Evolutionary conservation across 2,888 invertebrate genomes (phyloP).

Genomic region (Metacarcinus magister): DNA sequence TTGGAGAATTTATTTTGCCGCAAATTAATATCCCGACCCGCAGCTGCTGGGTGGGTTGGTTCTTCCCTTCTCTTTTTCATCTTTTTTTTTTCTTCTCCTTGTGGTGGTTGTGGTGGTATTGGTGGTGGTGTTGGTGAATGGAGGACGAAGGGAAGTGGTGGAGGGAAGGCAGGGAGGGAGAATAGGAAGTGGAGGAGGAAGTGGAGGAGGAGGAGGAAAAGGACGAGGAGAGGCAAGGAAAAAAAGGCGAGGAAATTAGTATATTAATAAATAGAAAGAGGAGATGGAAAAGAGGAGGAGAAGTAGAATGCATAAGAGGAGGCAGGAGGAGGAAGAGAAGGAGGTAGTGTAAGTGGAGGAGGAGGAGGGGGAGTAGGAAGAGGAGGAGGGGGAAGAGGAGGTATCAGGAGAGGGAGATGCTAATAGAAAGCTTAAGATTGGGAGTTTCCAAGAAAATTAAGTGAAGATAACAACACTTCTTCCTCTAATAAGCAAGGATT

Average conservation of each 20-base stretch:
- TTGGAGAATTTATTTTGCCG: slow-evolving; percentile 12
- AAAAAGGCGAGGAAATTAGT: background rate
- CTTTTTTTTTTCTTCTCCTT: background rate
- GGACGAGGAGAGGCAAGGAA: background rate
- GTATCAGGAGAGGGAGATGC: background rate
- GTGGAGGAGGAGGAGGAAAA: background rate
- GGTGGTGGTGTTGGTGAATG: background rate
- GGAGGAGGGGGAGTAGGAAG: background rate
- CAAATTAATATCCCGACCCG: slow-evolving; percentile 18
- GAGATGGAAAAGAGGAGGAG: background rate
- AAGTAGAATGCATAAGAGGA: background rate
- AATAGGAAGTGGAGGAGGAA: background rate
- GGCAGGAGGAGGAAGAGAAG: background rate
- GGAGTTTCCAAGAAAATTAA: background rate
- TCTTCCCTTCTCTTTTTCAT: background rate
- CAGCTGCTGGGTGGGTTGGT: background rate
- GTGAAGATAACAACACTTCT: background rate
- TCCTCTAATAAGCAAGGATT: background rate
- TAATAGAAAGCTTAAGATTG: background rate
- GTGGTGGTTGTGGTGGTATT: background rate
- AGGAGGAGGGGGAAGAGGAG: background rate
- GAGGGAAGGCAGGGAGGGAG: background rate
- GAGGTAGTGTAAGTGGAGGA: background rate
- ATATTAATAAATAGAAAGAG: background rate
- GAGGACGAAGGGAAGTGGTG: background rate